Evolutionary conservation across 2,113 vertebrate genomes (phyloP).

Genomic region (Crypturellus undulatus): DNA sequence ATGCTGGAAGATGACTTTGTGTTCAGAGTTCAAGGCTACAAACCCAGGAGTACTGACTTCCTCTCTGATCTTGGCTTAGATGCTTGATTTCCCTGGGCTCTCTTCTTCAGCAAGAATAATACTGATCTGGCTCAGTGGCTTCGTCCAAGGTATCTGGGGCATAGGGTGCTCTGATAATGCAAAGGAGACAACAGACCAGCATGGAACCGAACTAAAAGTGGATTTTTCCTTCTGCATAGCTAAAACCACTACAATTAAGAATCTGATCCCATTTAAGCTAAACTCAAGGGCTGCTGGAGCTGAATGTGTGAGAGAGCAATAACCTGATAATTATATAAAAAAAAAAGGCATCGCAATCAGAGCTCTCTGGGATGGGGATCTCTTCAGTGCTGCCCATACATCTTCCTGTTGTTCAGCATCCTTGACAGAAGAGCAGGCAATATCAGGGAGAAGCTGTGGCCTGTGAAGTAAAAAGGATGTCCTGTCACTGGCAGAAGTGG

Average conservation of each 20-base stretch:
- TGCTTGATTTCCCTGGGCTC: neutral
- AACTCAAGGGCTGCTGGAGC: neutral
- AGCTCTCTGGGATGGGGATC: neutral
- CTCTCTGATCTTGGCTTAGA: neutral
- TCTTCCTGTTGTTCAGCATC: constrained; percentile 26
- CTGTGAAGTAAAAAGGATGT: neutral
- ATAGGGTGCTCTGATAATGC: neutral
- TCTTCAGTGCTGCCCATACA: neutral
- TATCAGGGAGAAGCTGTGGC: neutral
- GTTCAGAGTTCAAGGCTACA: neutral
- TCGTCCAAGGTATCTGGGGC: neutral
- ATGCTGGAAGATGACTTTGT: neutral
- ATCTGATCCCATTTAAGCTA: neutral
- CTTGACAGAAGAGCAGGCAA: neutral
- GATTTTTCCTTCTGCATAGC: neutral
- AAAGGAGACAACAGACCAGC: neutral
- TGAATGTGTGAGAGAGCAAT: constrained; percentile 4
- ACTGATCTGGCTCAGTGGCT: neutral
- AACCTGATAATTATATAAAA: neutral
- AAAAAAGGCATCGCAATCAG: neutral
- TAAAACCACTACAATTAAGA: neutral
- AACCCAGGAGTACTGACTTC: neutral
- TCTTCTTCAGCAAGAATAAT: neutral
- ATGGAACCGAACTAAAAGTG: neutral
- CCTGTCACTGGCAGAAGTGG: neutral